Conservation (phyloP, 1,140 invertebrate species). For the Bombus balteatus region DNA sequence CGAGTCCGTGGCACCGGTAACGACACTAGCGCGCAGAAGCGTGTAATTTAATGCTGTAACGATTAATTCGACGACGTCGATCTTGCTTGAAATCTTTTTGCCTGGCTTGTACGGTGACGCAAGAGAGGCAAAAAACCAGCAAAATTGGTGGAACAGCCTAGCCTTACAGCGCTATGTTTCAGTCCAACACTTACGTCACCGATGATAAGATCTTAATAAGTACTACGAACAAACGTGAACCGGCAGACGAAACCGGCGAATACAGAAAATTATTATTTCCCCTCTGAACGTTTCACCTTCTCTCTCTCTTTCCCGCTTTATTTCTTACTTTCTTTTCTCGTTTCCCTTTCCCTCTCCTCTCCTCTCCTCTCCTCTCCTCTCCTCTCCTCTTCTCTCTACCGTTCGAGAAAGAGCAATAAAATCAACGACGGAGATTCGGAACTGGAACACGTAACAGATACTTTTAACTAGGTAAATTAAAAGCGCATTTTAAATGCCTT, state of each 20-base stretch:
- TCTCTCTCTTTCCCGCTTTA: not conserved
- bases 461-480: not conserved
- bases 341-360: not conserved
- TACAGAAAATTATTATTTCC: constrained; percentile 38
- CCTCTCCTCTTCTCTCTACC: rapidly evolving
- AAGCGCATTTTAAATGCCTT: not conserved
- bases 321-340: not conserved
- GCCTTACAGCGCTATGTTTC: constrained; percentile 35
- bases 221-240: constrained; percentile 15
- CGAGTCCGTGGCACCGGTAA: constrained; percentile 13
- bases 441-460: not conserved
- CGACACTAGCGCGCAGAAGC: not conserved
- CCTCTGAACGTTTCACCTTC: not conserved
- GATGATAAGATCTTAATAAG: constrained; percentile 65
- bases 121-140: constrained; percentile 34
- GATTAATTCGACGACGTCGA: constrained; percentile 22
- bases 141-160: constrained; percentile 51
- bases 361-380: not conserved
- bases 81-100: constrained; percentile 38
- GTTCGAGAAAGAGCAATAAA: not conserved
- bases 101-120: constrained; percentile 29
- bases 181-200: constrained; percentile 50
- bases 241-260: not conserved
- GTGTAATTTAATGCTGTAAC: constrained; percentile 9
- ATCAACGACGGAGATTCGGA: not conserved